phyloP scores from a whole-genome alignment of 1,140 invertebrate species.

The Argopecten irradians region DNA sequence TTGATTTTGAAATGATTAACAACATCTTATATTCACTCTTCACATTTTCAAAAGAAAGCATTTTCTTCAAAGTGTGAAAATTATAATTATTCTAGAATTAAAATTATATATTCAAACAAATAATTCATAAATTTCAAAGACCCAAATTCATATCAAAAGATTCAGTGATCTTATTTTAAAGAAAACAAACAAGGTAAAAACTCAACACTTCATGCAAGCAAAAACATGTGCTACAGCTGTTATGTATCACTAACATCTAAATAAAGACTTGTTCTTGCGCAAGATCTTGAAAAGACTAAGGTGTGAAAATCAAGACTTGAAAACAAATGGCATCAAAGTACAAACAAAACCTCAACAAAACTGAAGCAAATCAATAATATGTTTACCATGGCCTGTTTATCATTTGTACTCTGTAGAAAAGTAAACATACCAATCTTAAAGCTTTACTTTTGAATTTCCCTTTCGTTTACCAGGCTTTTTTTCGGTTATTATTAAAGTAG shows the following conservation, averaged over 20 bases:
- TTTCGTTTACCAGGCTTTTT: too few relatives aligned
- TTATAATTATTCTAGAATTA: too few relatives aligned
- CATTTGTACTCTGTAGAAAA: conserved; percentile 14
- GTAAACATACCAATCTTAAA: not conserved
- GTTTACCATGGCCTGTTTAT: not conserved
- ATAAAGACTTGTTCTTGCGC: too few relatives aligned
- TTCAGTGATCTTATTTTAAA: not conserved
- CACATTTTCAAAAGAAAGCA: not conserved
- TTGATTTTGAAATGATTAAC: not conserved
- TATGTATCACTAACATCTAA: too few relatives aligned
- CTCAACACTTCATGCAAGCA: not conserved
- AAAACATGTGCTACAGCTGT: not conserved
- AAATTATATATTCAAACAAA: too few relatives aligned
- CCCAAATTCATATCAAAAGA: too few relatives aligned
- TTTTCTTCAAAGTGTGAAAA: too few relatives aligned
- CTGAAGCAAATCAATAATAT: not conserved
- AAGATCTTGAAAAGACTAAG: not conserved
- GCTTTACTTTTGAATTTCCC: too few relatives aligned
- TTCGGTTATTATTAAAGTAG: too few relatives aligned
- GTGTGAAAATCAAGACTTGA: not conserved
- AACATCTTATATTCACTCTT: not conserved
- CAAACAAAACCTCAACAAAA: not conserved
- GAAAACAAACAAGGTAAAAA: not conserved
- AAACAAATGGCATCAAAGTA: not conserved
- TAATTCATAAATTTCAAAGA: too few relatives aligned